Evolutionary conservation across 2,888 invertebrate species (phyloP).

Genomic region (Helicoverpa assulta): DNA sequence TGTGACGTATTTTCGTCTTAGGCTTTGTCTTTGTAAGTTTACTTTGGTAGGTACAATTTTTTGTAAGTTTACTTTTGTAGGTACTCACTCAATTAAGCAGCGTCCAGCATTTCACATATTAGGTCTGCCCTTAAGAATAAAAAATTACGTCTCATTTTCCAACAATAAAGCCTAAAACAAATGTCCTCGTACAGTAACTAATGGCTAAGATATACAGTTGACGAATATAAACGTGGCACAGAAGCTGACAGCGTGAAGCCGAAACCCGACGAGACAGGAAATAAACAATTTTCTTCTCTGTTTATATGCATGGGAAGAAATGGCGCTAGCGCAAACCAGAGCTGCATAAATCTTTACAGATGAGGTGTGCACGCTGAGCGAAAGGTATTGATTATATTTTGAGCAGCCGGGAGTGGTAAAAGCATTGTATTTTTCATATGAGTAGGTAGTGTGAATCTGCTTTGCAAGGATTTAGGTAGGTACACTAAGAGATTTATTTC

Average conservation of each 20-base stretch:
- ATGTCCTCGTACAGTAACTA: conserved; percentile 21
- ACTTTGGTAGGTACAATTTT: neutral
- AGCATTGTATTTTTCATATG: conserved; percentile 43
- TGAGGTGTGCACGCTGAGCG: conserved; percentile 58
- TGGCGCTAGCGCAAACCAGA: conserved; percentile 59
- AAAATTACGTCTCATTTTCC: neutral
- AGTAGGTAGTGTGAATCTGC: conserved; percentile 2
- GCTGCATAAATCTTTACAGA: conserved; percentile 79
- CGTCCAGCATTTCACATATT: no score
- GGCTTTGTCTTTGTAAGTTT: neutral
- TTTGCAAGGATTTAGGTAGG: conserved; percentile 7
- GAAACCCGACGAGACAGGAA: conserved; percentile 57
- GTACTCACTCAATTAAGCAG: no score
- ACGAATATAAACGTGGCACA: conserved; percentile 30
- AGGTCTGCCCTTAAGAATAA: neutral
- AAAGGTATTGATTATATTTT: conserved; percentile 59
- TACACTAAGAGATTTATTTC: neutral
- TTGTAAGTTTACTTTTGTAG: no score
- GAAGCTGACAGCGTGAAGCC: conserved; percentile 21
- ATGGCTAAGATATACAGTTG: conserved; percentile 36
- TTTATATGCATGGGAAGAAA: conserved; percentile 59
- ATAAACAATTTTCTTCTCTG: conserved; percentile 66
- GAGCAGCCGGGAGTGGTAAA: conserved; percentile 31
- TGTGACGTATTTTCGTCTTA: neutral
- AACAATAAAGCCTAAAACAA: conserved; percentile 3